Percentiles rank a stretch among this genome's conserved stretches.
Evolutionary conservation across 1,140 invertebrate genomes (phyloP).

Genomic region (Phocides pigmalion): DNA sequence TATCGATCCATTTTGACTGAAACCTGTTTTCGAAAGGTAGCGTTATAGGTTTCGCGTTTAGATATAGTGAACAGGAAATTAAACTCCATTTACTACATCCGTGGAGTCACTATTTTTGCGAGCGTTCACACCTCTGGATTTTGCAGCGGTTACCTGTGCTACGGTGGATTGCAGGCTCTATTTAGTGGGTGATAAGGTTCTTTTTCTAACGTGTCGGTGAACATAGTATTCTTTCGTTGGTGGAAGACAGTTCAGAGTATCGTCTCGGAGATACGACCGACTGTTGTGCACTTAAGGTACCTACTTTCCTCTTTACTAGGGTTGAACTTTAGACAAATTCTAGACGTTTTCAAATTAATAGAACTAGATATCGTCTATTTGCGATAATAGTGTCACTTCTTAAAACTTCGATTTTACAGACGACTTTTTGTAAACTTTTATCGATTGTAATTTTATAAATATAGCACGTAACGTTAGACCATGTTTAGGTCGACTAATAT

Average conservation of each 20-base stretch:
- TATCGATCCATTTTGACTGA: neutral
- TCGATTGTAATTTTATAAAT: too few relatives aligned
- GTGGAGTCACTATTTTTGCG: constrained; percentile 49
- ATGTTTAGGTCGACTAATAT: too few relatives aligned
- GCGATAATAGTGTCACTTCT: too few relatives aligned
- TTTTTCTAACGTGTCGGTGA: constrained; percentile 31
- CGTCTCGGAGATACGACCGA: constrained; percentile 47
- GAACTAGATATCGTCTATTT: too few relatives aligned
- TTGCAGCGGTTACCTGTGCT: constrained; percentile 33
- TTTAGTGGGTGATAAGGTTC: constrained; percentile 32
- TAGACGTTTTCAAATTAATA: too few relatives aligned
- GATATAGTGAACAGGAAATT: constrained; percentile 53
- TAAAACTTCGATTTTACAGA: too few relatives aligned
- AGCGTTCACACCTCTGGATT: constrained; percentile 33
- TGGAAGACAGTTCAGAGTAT: constrained; percentile 49
- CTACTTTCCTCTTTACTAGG: constrained; percentile 44
- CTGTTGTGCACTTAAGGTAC: constrained; percentile 57
- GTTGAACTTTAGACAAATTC: constrained; percentile 21
- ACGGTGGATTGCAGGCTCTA: constrained; percentile 11
- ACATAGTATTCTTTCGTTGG: constrained; percentile 41
- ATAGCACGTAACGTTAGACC: too few relatives aligned
- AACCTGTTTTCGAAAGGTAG: neutral
- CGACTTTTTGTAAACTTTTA: too few relatives aligned
- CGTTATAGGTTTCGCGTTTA: constrained; percentile 22
- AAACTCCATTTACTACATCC: constrained; percentile 47